Evolutionary conservation across 1,140 invertebrate genomes (phyloP).

Genomic region (Drosophila bocki): DNA sequence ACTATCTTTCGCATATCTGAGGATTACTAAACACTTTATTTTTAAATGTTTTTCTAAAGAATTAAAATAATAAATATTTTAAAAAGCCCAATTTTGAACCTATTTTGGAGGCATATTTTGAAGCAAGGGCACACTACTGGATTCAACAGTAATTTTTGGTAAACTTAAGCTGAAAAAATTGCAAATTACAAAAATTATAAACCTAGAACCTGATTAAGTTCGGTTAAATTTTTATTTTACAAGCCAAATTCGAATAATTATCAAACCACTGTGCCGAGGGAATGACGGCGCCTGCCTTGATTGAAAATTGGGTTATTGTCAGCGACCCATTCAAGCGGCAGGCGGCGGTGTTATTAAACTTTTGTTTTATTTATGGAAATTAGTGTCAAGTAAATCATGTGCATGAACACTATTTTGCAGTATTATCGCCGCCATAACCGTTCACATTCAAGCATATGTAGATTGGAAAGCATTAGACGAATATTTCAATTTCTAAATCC

Average conservation of each 20-base stretch:
- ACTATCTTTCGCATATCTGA: neutral
- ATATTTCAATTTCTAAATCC: conserved; percentile 54
- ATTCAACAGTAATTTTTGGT: too few species aligned
- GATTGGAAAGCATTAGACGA: conserved; percentile 40
- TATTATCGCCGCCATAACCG: conserved; percentile 22
- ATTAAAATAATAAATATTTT: neutral
- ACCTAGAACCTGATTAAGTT: too few species aligned
- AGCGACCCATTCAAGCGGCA: conserved; percentile 54
- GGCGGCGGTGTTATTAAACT: conserved; percentile 65
- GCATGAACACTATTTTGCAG: conserved; percentile 55
- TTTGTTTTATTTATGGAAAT: conserved; percentile 82
- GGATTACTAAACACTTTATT: too few species aligned
- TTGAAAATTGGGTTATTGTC: conserved; percentile 83
- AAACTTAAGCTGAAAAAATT: too few species aligned
- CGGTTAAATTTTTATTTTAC: neutral
- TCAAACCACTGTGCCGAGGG: conserved; percentile 19
- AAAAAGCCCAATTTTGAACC: neutral
- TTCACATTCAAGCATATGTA: conserved; percentile 23
- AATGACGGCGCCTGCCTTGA: conserved; percentile 55
- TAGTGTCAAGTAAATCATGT: conserved; percentile 84
- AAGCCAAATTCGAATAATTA: neutral
- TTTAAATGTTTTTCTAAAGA: neutral
- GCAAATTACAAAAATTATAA: too few species aligned
- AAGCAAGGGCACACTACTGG: neutral
- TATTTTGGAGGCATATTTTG: neutral